These are phyloP conservation scores for Kobus ellipsiprymnus DNA, from an alignment of 2,113 vertebrate species.

Conservation along the genomic window DNA sequence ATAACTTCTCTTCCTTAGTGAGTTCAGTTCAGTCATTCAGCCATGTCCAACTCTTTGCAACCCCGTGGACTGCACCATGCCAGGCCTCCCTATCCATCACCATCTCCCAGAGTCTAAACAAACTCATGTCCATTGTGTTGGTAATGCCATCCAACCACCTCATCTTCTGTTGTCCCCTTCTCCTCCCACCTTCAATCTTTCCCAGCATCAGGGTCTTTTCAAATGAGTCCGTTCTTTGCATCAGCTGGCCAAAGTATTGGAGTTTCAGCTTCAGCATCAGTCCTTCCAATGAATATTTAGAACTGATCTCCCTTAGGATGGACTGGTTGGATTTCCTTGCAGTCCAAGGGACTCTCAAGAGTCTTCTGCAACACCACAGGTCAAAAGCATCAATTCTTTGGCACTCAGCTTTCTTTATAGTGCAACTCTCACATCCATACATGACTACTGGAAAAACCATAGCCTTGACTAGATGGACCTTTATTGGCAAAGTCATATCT, in stretches of 20 bases:
- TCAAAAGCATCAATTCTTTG: neutral
- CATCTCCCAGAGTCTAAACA: neutral
- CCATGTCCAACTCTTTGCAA: accelerated
- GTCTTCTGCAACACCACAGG: neutral
- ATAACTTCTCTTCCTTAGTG: neutral
- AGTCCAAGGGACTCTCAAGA: neutral
- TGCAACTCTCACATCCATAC: neutral
- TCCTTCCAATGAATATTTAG: neutral
- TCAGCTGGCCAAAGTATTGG: neutral
- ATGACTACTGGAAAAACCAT: neutral
- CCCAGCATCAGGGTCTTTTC: neutral
- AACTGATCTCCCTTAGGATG: neutral
- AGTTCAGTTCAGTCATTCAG: neutral
- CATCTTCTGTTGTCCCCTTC: neutral
- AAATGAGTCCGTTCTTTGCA: neutral
- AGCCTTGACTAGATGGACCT: neutral
- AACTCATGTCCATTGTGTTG: neutral
- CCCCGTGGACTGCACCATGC: accelerated
- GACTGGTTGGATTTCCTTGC: neutral
- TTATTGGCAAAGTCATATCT: neutral
- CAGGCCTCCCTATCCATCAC: neutral
- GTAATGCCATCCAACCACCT: neutral
- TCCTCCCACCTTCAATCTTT: neutral
- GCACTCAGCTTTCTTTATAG: neutral
- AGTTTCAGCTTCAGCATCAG: neutral